These are phyloP conservation scores for Drosophila arawakana DNA, from an alignment of 1,140 invertebrate genomes.

Conservation along the genomic window DNA sequence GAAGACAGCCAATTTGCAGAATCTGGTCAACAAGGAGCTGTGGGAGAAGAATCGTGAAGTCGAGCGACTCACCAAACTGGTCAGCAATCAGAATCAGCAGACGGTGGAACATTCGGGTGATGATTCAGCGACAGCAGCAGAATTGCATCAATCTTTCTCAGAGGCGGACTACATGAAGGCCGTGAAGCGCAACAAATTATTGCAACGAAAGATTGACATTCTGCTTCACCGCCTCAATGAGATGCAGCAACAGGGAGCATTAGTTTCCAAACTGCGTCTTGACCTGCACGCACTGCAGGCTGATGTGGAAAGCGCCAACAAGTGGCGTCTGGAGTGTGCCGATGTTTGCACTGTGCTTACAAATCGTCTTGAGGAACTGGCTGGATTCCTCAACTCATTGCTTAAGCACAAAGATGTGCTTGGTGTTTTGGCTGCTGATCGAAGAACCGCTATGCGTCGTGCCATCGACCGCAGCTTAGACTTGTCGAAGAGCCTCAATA, in stretches of 20 bases:
- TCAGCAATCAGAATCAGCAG: slow-evolving; percentile 32
- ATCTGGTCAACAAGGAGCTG: slow-evolving; percentile 88
- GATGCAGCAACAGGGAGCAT: slow-evolving; percentile 64
- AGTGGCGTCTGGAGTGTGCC: slow-evolving; percentile 86
- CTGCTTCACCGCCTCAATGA: slow-evolving; percentile 76
- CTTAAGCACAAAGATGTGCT: slow-evolving; percentile 87
- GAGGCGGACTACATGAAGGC: slow-evolving; percentile 69
- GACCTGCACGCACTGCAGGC: slow-evolving; percentile 81
- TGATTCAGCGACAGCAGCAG: slow-evolving; percentile 28
- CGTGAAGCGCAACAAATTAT: slow-evolving; percentile 72
- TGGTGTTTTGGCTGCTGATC: slow-evolving; percentile 85
- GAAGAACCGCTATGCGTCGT: slow-evolving; percentile 85
- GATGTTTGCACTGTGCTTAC: slow-evolving; percentile 88
- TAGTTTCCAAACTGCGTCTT: slow-evolving; percentile 66
- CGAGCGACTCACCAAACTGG: slow-evolving; percentile 86
- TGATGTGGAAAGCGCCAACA: slow-evolving; percentile 83
- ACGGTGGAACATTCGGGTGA: slow-evolving; percentile 41
- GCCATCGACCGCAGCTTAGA: slow-evolving; percentile 87
- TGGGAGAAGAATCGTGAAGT: slow-evolving; percentile 90
- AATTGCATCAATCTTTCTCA: slow-evolving; percentile 68
- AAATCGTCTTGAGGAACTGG: slow-evolving; percentile 88
- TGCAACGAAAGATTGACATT: slow-evolving; percentile 76
- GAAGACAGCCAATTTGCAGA: slow-evolving; percentile 88
- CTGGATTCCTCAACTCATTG: slow-evolving; percentile 89
- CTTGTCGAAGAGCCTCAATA: slow-evolving; percentile 86